Evolutionary conservation across 2,888 invertebrate species (phyloP), one percentile per base, ranked within the genome.

Genomic region (Chelonus formosanus): DNA sequence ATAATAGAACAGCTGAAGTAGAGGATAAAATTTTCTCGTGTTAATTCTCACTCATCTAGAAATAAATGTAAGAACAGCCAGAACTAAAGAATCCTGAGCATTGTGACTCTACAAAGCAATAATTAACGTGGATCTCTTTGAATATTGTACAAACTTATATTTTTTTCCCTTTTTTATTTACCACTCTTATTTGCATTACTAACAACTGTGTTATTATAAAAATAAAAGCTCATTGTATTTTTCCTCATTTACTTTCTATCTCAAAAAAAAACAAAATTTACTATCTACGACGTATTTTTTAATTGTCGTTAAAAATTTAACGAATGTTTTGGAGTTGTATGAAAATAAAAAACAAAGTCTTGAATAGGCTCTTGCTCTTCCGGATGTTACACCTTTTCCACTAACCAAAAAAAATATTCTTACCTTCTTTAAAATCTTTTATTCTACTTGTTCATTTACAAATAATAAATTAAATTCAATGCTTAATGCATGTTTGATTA

Each of bases 101-200:
- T 8, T 50, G 61, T 43, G 56, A 52, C 35, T 10, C 48, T 59
- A n/a, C 20, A 20, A 36, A n/a, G 50, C 56, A 61, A 65, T 65
- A 65, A 61, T 65, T 65, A 65, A 65, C 50, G 61, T 40, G 55
- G 56, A 50, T 61, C 65, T 55, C 60, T 61, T 56, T 61, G 65
- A 65, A 61, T 52, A 32, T 61, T 52, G n/a, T 48, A n/a, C 40
- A 20, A 20, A 20, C 20, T 20, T 20, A 20, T 47, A 32, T 5
- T 62, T 50, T 54, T 47, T 54, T 20, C 8, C 44, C 10, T 34
- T 35, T 36, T 55, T 48, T 48, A 35, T 60, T 31, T 32, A 55
- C 20, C 36, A n/a, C 20, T 40, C 59, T 62, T 58, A 53, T 59
- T 48, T 62, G 32, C 56, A 45, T 50, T 53, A 7, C 54, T 58